Percentiles rank a stretch among this genome's conserved stretches.
Evolutionary conservation across 2,797 vertebrate genomes (phyloP).

Genomic region (Muraenolepis orangiensis): DNA sequence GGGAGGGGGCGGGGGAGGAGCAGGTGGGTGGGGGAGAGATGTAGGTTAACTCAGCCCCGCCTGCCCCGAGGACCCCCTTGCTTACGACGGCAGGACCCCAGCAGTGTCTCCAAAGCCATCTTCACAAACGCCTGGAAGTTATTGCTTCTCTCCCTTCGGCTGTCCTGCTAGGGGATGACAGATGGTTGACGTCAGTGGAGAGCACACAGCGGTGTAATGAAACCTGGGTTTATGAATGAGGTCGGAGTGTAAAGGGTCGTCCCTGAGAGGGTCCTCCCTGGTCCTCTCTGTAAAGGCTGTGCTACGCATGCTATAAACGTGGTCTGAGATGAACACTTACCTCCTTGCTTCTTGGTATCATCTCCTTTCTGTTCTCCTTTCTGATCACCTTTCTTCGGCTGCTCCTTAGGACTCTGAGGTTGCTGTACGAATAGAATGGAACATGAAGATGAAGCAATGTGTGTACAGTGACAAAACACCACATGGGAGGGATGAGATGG

Average conservation of each 20-base stretch:
- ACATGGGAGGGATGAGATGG: background rate
- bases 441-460: background rate
- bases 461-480: background rate
- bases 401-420: slow-evolving; percentile 81
- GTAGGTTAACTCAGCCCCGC: slow-evolving; percentile 57
- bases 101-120: slow-evolving; percentile 78
- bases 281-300: background rate
- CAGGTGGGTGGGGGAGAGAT: background rate
- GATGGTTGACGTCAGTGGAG: slow-evolving; percentile 66
- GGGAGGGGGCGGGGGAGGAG: background rate
- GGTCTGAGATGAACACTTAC: slow-evolving; percentile 57
- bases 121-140: slow-evolving; percentile 81
- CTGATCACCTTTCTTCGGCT: slow-evolving; percentile 82
- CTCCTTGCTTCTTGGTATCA: slow-evolving; percentile 81
- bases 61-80: slow-evolving; percentile 56
- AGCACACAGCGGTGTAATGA: slow-evolving; percentile 38
- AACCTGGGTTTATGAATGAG: slow-evolving; percentile 14
- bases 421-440: slow-evolving; percentile 55
- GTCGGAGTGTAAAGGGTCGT: background rate
- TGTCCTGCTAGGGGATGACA: slow-evolving; percentile 72
- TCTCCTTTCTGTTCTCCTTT: slow-evolving; percentile 84
- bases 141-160: slow-evolving; percentile 84
- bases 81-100: slow-evolving; percentile 76
- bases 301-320: background rate
- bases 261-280: too few relatives aligned